phyloP scores from a whole-genome alignment of 2,888 invertebrate genomes.

The Dastarcus helophoroides region DNA sequence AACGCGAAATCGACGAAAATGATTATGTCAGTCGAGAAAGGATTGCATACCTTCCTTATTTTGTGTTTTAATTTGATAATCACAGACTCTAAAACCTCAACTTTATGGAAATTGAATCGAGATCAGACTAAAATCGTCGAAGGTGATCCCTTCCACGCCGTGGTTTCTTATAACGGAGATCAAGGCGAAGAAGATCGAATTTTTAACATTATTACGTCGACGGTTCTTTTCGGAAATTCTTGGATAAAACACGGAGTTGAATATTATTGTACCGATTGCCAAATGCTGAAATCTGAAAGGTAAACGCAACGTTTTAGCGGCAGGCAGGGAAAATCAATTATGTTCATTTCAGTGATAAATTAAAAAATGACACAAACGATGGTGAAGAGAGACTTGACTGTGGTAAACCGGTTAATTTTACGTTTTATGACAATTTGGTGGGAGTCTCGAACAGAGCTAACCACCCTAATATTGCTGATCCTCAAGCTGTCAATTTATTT shows the following conservation, averaged over 20 bases:
- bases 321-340: constrained; percentile 29
- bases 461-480: constrained; percentile 77
- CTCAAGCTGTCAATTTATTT: constrained; percentile 68
- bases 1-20: no score
- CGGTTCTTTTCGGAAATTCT: constrained; percentile 51
- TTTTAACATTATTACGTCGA: constrained; percentile 66
- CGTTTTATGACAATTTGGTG: constrained; percentile 78
- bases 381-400: constrained; percentile 61
- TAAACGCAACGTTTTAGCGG: constrained; percentile 2
- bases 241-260: constrained; percentile 57
- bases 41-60: no score
- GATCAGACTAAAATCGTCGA: constrained; percentile 67
- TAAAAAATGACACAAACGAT: constrained; percentile 11
- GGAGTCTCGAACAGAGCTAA: constrained; percentile 74
- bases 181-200: constrained; percentile 52
- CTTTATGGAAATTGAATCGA: constrained; percentile 69
- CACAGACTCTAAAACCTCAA: constrained; percentile 72
- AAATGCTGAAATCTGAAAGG: constrained; percentile 23
- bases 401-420: constrained; percentile 77
- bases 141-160: constrained; percentile 46
- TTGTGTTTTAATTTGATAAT: constrained; percentile 58
- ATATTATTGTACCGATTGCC: constrained; percentile 53
- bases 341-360: constrained; percentile 13
- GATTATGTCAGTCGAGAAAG: no score
- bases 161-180: constrained; percentile 30